These are phyloP conservation scores for Acanthosepion esculentum DNA, from an alignment of 2,888 invertebrate species.

Conservation along the genomic window DNA sequence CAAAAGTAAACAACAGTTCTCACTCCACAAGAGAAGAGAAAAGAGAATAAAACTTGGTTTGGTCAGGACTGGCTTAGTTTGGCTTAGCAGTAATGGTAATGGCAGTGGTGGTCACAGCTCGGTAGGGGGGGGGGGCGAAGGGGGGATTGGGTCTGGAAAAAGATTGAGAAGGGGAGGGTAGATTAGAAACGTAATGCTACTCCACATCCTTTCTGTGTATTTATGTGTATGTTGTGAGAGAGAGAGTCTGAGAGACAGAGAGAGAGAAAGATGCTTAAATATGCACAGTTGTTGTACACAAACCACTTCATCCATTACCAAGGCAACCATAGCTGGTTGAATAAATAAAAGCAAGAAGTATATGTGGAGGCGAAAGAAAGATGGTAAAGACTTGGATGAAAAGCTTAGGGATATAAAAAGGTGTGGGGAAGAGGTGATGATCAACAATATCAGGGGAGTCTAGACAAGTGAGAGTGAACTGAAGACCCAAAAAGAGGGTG, in stretches of 20 bases:
- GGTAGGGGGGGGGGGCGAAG: background rate
- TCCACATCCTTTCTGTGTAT: background rate
- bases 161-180: background rate
- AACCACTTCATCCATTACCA: slow-evolving; percentile 33
- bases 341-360: slow-evolving; percentile 10
- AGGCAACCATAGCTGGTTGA: slow-evolving; percentile 21
- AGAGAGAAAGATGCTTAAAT: background rate
- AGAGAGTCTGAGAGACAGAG: background rate
- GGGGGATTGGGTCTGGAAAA: background rate
- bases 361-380: background rate
- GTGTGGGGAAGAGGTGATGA: background rate
- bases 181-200: background rate
- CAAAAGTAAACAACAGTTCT: slow-evolving; percentile 33
- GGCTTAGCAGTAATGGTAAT: slow-evolving; percentile 8
- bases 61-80: slow-evolving; percentile 22
- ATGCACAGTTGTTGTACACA: background rate
- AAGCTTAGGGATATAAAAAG: background rate
- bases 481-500: background rate
- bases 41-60: background rate
- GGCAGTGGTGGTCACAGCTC: background rate
- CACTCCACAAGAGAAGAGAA: slow-evolving; percentile 18
- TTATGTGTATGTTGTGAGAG: background rate
- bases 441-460: background rate
- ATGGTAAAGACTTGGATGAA: background rate
- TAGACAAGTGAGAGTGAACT: background rate